Conservation (phyloP, 2,888 invertebrate genomes). For the Meliscaeva auricollis region DNA sequence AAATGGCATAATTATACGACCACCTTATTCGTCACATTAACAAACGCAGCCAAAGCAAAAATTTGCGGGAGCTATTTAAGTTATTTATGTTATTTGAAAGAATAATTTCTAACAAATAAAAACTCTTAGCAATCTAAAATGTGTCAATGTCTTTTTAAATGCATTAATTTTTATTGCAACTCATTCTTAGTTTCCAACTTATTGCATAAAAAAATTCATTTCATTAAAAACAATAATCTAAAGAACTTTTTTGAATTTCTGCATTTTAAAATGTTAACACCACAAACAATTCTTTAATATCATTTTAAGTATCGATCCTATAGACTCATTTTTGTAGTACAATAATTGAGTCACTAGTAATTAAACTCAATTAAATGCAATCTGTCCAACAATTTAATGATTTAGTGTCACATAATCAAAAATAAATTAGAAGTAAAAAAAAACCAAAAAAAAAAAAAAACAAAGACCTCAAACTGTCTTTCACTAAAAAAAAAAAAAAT, state of each 20-base stretch:
- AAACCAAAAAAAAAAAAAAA: conserved; percentile 22
- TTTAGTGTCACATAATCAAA: conserved; percentile 41
- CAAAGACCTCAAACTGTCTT: background rate
- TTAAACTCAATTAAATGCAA: conserved; percentile 43
- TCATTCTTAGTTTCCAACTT: no score
- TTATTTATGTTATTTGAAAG: no score
- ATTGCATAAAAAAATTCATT: no score
- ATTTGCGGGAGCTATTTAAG: no score
- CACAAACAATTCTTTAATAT: background rate
- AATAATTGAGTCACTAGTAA: conserved; percentile 29
- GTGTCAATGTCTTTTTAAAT: no score
- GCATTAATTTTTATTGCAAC: no score
- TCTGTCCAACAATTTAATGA: conserved; percentile 31
- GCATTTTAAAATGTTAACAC: conserved; percentile 17
- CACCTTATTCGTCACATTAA: no score
- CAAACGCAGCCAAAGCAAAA: no score
- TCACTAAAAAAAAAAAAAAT: conserved; percentile 17
- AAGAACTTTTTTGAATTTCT: background rate
- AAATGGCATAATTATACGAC: no score
- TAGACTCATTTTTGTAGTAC: background rate
- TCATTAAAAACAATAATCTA: background rate
- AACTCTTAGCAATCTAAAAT: no score
- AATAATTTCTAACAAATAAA: no score
- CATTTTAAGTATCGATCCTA: background rate
- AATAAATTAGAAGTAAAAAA: conserved; percentile 44